Evolutionary conservation across 1,140 invertebrate genomes (phyloP).

Genomic region (Bombus breviceps): DNA sequence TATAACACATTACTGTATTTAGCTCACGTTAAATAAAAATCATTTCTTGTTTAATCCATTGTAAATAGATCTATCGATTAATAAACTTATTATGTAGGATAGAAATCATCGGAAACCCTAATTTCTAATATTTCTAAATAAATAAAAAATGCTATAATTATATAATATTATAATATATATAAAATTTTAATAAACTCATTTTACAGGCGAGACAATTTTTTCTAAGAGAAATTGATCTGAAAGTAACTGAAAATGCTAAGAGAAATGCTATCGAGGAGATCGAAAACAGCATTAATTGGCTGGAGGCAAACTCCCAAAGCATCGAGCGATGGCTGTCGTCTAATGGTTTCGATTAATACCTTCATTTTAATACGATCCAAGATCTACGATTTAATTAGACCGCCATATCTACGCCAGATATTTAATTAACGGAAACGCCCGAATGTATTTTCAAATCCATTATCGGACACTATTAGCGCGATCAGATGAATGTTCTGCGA

Average conservation of each 20-base stretch:
- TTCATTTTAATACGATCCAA: neutral
- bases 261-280: slow-evolving; percentile 38
- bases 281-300: slow-evolving; percentile 33
- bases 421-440: neutral
- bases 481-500: neutral
- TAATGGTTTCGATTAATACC: slow-evolving; percentile 3
- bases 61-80: too few relatives aligned
- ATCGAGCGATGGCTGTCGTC: slow-evolving; percentile 27
- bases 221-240: neutral
- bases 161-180: too few relatives aligned
- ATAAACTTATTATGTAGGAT: too few relatives aligned
- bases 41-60: too few relatives aligned
- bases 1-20: too few relatives aligned
- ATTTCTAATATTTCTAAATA: too few relatives aligned
- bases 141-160: too few relatives aligned
- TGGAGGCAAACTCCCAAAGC: slow-evolving; percentile 10
- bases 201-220: slow-evolving; percentile 29
- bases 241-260: neutral
- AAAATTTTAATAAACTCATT: neutral
- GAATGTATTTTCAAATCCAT: neutral
- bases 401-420: neutral
- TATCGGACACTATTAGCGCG: neutral
- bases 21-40: accelerated
- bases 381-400: neutral
- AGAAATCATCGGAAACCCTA: too few relatives aligned